Conservation (phyloP, 1,140 invertebrate species). For the Macrobrachium nipponense region DNA sequence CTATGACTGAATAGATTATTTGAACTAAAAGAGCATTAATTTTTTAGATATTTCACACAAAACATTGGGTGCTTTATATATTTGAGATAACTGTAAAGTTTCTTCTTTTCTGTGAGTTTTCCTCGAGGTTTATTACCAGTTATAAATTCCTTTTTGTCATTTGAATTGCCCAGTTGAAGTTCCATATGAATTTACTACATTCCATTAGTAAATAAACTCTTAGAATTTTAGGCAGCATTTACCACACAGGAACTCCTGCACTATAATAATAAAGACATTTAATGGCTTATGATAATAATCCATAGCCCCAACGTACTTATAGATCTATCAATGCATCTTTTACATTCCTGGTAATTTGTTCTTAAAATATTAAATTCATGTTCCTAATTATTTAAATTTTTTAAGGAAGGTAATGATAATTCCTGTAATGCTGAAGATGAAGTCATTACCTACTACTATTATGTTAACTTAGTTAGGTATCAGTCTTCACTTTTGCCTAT, state of each 20-base stretch:
- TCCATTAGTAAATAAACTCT: no score
- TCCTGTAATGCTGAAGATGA: constrained; percentile 30
- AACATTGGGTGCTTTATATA: constrained; percentile 4
- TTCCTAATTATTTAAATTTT: constrained; percentile 56
- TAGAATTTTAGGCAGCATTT: no score
- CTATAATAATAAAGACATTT: no score
- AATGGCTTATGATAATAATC: no score
- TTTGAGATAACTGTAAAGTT: neutral
- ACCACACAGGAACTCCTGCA: no score
- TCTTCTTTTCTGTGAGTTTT: neutral
- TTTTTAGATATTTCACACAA: no score
- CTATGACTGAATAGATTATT: constrained; percentile 43
- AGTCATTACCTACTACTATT: constrained; percentile 10
- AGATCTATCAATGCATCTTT: no score
- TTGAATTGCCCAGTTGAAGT: no score
- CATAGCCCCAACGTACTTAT: no score
- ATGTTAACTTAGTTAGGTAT: constrained; percentile 21
- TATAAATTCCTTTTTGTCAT: no score
- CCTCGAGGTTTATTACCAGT: neutral
- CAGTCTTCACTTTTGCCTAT: constrained; percentile 31
- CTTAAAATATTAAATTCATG: constrained; percentile 12
- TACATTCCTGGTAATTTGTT: neutral
- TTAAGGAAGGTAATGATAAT: constrained; percentile 11
- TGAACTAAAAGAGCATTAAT: neutral
- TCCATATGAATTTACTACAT: no score